Base-by-base conservation (phyloP, 1,140 invertebrate genomes). In the Tetragnatha versicolor region DNA sequence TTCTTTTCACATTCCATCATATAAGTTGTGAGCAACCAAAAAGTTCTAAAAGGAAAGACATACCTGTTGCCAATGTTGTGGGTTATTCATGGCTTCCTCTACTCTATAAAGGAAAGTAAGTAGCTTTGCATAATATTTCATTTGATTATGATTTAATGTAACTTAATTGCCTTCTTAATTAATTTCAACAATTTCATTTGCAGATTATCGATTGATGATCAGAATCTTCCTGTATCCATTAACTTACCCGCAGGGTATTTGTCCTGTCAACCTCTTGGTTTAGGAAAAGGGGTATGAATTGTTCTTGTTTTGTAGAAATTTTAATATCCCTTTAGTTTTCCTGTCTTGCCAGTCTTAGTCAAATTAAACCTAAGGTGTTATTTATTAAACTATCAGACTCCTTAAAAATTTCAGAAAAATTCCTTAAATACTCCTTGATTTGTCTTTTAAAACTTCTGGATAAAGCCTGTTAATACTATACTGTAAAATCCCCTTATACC, bases 61-160 rank as follows among this genome's bases (percentile, higher is more conserved):
- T 93, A 83, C 91, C 91, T 81, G 90, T 95, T 37, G 95, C 97
- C 84, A 92, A 90, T 72, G 91, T 93, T 80, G 93, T 98, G 69
- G 96, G 96, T 0, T 97, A 94, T 87, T 90, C 95, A 9, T 98
- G 96, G 95, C 83, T 94, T 55, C 93, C 94, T 2, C 87, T 97
- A 20, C 85, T 96, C 25, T 89, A 91, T 82, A 94, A 94, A 85
- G 93, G 92, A 81, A 92, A 92, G 89, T 90, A 84, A 81, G 82
- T 81, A 12, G 61, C 3, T 33, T 45, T 39, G 33, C 9, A 14
- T 10, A 14, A 0, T 66, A 20, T 66, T 20, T 47, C 61, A 25
- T 37, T n/a, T 37, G 7, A 49, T 25, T 6, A 31, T 33, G 20
- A 29, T 2, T 1, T 20, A 47, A 7, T 60, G 55, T 60, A 60